Base-by-base conservation (phyloP, 2,797 vertebrate species). In the Hemitrygon akajei region DNA sequence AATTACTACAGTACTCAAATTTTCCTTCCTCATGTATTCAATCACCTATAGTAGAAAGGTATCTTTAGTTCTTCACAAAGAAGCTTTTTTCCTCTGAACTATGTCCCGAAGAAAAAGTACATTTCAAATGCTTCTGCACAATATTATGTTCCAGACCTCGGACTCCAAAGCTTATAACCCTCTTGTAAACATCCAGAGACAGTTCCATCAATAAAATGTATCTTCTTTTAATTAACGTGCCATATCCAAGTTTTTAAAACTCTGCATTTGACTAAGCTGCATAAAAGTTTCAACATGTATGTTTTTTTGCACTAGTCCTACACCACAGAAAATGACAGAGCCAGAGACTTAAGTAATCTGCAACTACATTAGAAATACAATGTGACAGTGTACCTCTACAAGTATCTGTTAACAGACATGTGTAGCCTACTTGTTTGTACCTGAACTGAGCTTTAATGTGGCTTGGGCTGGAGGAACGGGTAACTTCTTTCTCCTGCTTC, bases 371-470 rank as follows among this genome's bases (percentile, higher is more conserved):
- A 27, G 7, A 47, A 92, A 75, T 27, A 37, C 9, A 71, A 91
- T 30, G 37, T 11, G 7, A 14, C 3, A 66, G 20, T 7, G 18
- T 18, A 37, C 66, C 20, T 71, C 2, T 75, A 14, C 20, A 92
- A 81, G 76, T 30, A 14, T 75, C 14, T 58, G 56, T 86, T 79
- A 93, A 7, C 94, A 76, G 94, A 75, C 94, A 93, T 89, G 94
- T 94, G 94, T 9, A 80, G 94, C 94, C 94, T 14, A 27, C 7
- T 94, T 94, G 94, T 95, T 94, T 95, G 96, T 96, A 99, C 99
- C 98, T 98, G 97, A 99, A 99, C 94, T 99, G 98, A 37, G 98
- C 98, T 96, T 99, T 99, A 95, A 98, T 98, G 96, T 98, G 99
- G 96, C 98, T 99, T 93, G 99, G 98, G 95, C 99, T 99, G 89